A percentile compares a stretch with the other conserved stretches of the same genome.
phyloP scores from a whole-genome alignment of 2,113 vertebrate species.

The Muntiacus reevesi region DNA sequence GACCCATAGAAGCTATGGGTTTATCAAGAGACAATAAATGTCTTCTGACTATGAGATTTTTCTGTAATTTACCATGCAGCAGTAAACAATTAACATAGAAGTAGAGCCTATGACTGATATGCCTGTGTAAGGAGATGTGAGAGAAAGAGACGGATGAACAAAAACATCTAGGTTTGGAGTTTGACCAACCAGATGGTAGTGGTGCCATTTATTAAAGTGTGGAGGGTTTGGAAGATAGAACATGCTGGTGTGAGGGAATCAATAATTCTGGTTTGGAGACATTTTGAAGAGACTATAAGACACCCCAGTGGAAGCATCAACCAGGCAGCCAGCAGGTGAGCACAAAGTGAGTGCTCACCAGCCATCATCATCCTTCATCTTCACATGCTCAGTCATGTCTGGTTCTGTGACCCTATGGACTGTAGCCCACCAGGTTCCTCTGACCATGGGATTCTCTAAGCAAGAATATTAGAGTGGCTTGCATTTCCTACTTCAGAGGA shows the following conservation, averaged over 20 bases:
- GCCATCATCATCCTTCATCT: not conserved
- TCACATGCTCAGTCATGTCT: not conserved
- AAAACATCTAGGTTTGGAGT: not conserved
- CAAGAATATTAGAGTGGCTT: not conserved
- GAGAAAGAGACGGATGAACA: not conserved
- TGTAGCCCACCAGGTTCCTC: not conserved
- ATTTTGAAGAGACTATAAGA: not conserved
- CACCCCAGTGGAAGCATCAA: not conserved
- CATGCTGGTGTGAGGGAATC: not conserved
- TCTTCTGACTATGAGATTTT: not conserved
- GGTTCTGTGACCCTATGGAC: not conserved
- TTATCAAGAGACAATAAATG: not conserved
- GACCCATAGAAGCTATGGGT: not conserved
- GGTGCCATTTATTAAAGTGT: not conserved
- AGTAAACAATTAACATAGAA: not conserved
- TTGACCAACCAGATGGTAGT: not conserved
- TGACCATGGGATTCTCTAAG: not conserved
- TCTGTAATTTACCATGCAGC: not conserved
- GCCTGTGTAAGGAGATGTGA: not conserved
- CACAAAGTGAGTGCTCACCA: not conserved
- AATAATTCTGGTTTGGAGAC: not conserved
- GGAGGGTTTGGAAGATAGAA: not conserved
- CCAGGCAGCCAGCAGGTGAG: not conserved
- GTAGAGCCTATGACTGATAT: not conserved
- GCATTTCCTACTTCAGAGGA: not conserved